Conservation (phyloP, 2,797 vertebrate species). For the Protonibea diacanthus region DNA sequence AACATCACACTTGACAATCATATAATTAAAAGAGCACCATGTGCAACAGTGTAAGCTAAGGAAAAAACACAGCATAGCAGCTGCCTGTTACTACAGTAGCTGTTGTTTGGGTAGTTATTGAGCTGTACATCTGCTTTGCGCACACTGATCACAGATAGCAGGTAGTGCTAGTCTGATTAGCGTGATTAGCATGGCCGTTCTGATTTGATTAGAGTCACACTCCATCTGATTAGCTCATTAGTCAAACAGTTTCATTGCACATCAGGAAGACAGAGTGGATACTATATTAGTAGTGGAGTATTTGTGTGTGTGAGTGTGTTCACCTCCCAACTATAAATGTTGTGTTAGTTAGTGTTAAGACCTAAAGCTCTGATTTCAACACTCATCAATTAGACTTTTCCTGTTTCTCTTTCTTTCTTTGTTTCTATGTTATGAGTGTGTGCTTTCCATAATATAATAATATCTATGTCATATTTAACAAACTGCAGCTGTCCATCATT, state of each 20-base stretch:
- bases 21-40: slow-evolving; percentile 7
- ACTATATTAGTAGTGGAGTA: slow-evolving; percentile 10
- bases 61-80: slow-evolving; percentile 11
- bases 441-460: background rate
- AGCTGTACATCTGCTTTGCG: slow-evolving; percentile 35
- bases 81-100: slow-evolving; percentile 20
- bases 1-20: background rate
- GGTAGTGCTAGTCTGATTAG: slow-evolving; percentile 60
- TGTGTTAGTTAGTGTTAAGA: background rate
- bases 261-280: slow-evolving; percentile 37
- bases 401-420: background rate
- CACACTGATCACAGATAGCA: slow-evolving; percentile 39
- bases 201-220: slow-evolving; percentile 66
- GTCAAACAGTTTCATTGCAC: slow-evolving; percentile 52
- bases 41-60: slow-evolving; percentile 2
- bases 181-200: slow-evolving; percentile 51
- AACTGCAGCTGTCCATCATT: slow-evolving; percentile 20
- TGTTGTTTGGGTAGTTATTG: background rate
- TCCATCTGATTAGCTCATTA: slow-evolving; percentile 64
- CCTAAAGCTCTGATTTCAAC: too few relatives aligned
- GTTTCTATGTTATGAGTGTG: background rate
- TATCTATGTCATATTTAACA: slow-evolving; percentile 12
- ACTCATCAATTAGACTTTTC: background rate
- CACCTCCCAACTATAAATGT: background rate
- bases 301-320: slow-evolving; percentile 6